Evolutionary conservation across 2,113 vertebrate genomes (phyloP), one percentile per base, ranked within the genome.

Genomic region (Cheilinus undulatus): DNA sequence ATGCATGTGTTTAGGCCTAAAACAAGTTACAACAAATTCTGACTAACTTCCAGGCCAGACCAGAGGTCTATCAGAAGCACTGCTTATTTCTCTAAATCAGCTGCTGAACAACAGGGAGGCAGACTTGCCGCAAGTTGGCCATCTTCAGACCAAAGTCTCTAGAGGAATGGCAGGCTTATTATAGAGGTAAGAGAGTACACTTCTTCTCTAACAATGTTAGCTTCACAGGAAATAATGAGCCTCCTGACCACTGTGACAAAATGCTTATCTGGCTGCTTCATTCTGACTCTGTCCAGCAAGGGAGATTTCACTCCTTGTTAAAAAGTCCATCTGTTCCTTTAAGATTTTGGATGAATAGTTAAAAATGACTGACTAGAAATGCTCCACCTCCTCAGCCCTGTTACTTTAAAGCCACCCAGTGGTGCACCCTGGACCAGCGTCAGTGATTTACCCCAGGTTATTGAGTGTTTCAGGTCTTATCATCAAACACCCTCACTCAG

Each of bases 221-320:
- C 81, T 83, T 86, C 76, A 27, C 56, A 22, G 58, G 67, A 69
- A 53, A 79, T 82, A 87, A 90, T 82, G 80, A 86, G 80, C 76
- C 76, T 76, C 61, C 69, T 58, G 80, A 76, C 70, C 73, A 23
- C 65, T 68, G 65, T 43, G 73, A 86, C 69, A 67, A 60, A 73
- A 63, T 15, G 53, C 38, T 66, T 40, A 77, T 83, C 82, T 77
- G 69, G 62, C 59, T 66, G 50, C 59, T 69, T 36, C 40, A 64
- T 52, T 61, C 3, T 66, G 52, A 56, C 58, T 66, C 19, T 19
- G 15, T 52, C 58, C 27, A 23, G 53, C 40, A 49, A 46, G 45
- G n/a, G 34, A 71, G 53, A 73, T 20, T 34, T 51, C 45, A 20
- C 50, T 34, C 56, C 48, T 50, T 3, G 3, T 45, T 20, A 45